Conservation (phyloP, 2,888 invertebrate species). For the Coelinius sp. region DNA sequence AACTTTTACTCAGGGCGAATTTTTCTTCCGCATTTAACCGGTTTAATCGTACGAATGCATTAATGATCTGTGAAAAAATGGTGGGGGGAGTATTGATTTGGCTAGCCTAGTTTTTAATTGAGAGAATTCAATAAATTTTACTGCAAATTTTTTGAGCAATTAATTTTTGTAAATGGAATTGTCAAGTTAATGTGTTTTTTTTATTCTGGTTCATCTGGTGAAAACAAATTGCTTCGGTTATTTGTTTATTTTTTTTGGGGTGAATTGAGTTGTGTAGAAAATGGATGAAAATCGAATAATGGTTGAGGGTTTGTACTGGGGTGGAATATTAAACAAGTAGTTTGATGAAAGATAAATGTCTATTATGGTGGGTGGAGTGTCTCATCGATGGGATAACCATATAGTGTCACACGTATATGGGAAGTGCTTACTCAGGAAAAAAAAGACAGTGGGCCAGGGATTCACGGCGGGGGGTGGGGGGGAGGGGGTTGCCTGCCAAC, state of each 20-base stretch:
- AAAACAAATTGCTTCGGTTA: background rate
- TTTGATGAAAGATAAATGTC: slow-evolving; percentile 14
- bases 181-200: background rate
- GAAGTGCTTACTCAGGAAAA: slow-evolving; percentile 37
- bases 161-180: background rate
- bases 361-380: slow-evolving; percentile 11
- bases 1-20: background rate
- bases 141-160: background rate
- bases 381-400: background rate
- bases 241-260: background rate
- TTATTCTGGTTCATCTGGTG: background rate
- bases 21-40: background rate
- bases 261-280: background rate
- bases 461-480: background rate
- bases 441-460: slow-evolving; percentile 1
- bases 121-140: background rate
- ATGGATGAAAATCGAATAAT: slow-evolving; percentile 1
- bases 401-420: slow-evolving; percentile 10
- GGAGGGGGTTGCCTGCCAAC: slow-evolving; percentile 13
- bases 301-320: slow-evolving; percentile 3
- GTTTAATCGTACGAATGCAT: slow-evolving; percentile 2
- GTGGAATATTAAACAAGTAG: slow-evolving; percentile 16
- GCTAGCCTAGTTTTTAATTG: slow-evolving; percentile 2
- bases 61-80: background rate
- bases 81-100: background rate